Conservation (phyloP, 2,113 vertebrate genomes). For the Indicator maculatus region DNA sequence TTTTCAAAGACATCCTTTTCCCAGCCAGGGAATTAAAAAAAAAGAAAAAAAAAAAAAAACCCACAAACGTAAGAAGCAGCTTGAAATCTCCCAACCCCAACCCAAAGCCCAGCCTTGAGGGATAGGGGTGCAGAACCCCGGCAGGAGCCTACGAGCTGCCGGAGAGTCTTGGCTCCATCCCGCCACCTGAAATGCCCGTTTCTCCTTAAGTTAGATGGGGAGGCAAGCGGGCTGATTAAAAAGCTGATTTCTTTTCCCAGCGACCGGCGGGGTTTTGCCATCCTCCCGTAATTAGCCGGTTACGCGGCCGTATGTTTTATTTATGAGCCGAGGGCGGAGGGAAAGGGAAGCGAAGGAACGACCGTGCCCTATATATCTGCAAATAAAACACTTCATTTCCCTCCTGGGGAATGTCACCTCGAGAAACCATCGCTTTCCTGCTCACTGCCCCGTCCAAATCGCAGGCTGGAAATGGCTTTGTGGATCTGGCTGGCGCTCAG, state of each 20-base stretch:
- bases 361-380: constrained; percentile 67
- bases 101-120: background rate
- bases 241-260: constrained; percentile 56
- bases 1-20: constrained; percentile 49
- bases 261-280: constrained; percentile 59
- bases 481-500: constrained; percentile 53
- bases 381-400: constrained; percentile 69
- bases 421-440: constrained; percentile 66
- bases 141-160: background rate
- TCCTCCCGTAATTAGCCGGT: constrained; percentile 71
- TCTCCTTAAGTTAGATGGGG: background rate
- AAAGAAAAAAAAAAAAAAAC: background rate
- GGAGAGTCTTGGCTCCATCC: constrained; percentile 1
- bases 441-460: constrained; percentile 61
- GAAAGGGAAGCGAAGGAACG: constrained; percentile 55
- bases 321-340: constrained; percentile 69
- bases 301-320: constrained; percentile 71
- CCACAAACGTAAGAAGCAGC: background rate
- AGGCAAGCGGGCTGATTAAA: constrained; percentile 42
- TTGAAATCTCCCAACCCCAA: background rate
- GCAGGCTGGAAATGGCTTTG: constrained; percentile 64
- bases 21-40: background rate
- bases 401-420: constrained; percentile 68
- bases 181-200: background rate
- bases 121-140: background rate